These are phyloP conservation scores for Leptocoma aspasia DNA, from an alignment of 2,113 vertebrate species.

Conservation along the genomic window DNA sequence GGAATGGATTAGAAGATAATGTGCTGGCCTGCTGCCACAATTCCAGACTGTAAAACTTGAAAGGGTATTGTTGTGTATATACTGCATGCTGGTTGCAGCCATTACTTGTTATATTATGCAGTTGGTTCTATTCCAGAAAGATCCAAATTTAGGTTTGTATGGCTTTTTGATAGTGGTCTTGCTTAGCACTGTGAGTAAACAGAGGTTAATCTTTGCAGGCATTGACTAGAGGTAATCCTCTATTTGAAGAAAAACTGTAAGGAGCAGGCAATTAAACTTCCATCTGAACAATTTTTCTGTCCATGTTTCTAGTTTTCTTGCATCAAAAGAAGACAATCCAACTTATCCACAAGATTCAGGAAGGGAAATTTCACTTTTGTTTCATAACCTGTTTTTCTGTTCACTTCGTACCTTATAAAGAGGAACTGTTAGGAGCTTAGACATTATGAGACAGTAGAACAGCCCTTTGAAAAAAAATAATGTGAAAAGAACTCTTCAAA, in stretches of 20 bases:
- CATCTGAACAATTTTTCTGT: neutral
- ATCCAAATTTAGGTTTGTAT: constrained; percentile 47
- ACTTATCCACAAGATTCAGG: neutral
- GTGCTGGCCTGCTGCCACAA: constrained; percentile 68
- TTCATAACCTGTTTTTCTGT: neutral
- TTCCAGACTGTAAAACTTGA: constrained; percentile 49
- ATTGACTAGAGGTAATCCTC: neutral
- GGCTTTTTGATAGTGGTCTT: neutral
- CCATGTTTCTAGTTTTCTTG: neutral
- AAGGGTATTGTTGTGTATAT: constrained; percentile 36
- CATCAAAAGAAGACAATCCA: neutral
- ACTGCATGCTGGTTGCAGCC: constrained; percentile 26
- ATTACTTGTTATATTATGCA: constrained; percentile 39
- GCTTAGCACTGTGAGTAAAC: neutral
- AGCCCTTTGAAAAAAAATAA: neutral
- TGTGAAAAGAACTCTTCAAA: neutral
- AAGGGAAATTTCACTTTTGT: neutral
- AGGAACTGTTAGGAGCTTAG: neutral
- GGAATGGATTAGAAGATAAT: constrained; percentile 71
- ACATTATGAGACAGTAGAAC: neutral
- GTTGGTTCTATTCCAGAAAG: constrained; percentile 55
- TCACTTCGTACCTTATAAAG: neutral
- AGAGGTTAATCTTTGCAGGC: neutral
- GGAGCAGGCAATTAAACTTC: neutral
- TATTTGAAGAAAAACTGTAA: neutral